Conservation (phyloP, 1,140 invertebrate species). For the Caenorhabditis inopinata region DNA sequence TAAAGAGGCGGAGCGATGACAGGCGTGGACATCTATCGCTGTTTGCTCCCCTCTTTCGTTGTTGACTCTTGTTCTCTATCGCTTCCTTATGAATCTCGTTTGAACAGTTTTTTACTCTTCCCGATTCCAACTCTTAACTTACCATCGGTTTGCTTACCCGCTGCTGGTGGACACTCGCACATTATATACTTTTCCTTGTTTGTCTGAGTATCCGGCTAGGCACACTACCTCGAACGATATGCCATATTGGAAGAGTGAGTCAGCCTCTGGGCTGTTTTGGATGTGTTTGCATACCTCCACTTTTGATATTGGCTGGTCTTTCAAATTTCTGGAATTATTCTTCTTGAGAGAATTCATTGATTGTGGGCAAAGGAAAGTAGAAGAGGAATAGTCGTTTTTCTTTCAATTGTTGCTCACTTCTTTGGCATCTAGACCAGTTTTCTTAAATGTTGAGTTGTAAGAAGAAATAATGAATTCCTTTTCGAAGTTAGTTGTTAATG, state of each 20-base stretch:
- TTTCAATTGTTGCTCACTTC: too few species aligned
- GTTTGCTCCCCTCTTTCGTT: conserved; percentile 12
- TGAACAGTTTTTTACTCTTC: neutral
- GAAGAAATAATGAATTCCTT: too few species aligned
- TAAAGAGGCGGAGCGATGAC: neutral
- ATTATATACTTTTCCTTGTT: conserved; percentile 1
- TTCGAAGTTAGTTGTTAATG: too few species aligned
- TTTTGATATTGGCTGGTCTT: neutral
- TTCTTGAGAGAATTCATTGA: too few species aligned
- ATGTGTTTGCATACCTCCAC: conserved; percentile 1
- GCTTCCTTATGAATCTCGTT: too few species aligned
- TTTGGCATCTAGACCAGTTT: too few species aligned
- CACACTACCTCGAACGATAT: neutral
- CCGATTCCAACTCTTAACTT: conserved; percentile 23
- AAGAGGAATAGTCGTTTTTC: too few species aligned
- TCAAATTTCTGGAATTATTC: too few species aligned
- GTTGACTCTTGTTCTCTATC: conserved; percentile 1
- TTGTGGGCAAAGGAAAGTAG: too few species aligned
- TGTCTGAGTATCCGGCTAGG: neutral
- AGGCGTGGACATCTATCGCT: neutral
- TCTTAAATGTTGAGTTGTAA: too few species aligned
- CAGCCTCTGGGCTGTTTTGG: neutral
- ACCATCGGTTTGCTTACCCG: neutral
- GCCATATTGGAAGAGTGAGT: neutral
- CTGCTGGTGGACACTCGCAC: neutral